Conservation (phyloP, 2,113 vertebrate species). For the Theropithecus gelada region DNA sequence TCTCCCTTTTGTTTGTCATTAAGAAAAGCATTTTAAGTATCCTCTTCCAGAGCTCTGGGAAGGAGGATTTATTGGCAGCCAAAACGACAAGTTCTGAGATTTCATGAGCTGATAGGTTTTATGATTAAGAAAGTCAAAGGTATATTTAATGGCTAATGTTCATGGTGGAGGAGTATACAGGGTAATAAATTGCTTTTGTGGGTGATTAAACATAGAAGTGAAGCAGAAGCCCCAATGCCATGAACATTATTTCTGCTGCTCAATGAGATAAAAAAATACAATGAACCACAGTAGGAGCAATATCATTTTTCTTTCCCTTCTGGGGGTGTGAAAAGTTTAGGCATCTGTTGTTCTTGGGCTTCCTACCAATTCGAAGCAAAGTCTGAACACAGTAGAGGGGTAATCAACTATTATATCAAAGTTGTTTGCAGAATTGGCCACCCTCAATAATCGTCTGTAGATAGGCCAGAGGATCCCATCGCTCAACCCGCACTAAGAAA, state of each 20-base stretch:
- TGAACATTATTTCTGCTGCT: conserved; percentile 76
- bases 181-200: conserved; percentile 82
- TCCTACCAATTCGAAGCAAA: conserved; percentile 20
- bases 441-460: background rate
- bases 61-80: conserved; percentile 79
- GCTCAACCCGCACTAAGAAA: background rate
- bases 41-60: conserved; percentile 21
- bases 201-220: conserved; percentile 81
- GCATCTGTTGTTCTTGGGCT: conserved; percentile 23
- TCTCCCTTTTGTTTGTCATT: conserved; percentile 54
- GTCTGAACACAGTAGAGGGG: background rate
- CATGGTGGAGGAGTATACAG: conserved; percentile 79
- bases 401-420: background rate
- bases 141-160: conserved; percentile 85
- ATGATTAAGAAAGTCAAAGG: conserved; percentile 87
- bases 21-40: conserved; percentile 69
- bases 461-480: background rate
- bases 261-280: conserved; percentile 76
- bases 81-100: conserved; percentile 81
- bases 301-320: conserved; percentile 45
- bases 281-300: background rate
- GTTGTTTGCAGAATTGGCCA: background rate
- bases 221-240: conserved; percentile 74
- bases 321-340: conserved; percentile 56
- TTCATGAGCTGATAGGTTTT: conserved; percentile 85